Evolutionary conservation across 2,888 invertebrate species (phyloP).

Genomic region (Lasioglossum lativentre): DNA sequence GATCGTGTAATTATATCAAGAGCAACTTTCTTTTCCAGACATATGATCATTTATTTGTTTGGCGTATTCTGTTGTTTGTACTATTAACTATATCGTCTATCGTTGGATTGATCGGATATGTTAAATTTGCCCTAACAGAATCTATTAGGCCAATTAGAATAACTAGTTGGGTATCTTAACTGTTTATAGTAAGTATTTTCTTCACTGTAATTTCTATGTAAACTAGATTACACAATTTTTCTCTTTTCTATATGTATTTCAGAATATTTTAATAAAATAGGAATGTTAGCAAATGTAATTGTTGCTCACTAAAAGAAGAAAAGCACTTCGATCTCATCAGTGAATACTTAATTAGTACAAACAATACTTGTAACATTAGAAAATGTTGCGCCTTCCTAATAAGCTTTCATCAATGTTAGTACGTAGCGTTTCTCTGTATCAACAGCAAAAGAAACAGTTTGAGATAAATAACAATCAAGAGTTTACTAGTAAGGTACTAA

Average conservation of each 20-base stretch:
- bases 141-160: slow-evolving; percentile 84
- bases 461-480: slow-evolving; percentile 91
- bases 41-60: slow-evolving; percentile 86
- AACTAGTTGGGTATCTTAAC: slow-evolving; percentile 83
- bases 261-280: slow-evolving; percentile 14
- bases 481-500: slow-evolving; percentile 93
- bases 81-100: slow-evolving; percentile 4
- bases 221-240: not conserved
- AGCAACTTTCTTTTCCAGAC: slow-evolving; percentile 83
- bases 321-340: not conserved
- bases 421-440: slow-evolving; percentile 76
- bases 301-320: not conserved
- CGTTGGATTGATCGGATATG: slow-evolving; percentile 79
- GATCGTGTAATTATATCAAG: not conserved
- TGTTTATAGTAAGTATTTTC: slow-evolving; percentile 46
- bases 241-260: slow-evolving; percentile 24
- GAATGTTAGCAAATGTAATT: not conserved
- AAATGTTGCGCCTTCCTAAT: slow-evolving; percentile 79
- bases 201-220: slow-evolving; percentile 19
- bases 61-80: slow-evolving; percentile 85
- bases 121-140: slow-evolving; percentile 85
- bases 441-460: slow-evolving; percentile 78
- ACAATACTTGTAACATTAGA: slow-evolving; percentile 58
- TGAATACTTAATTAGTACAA: not conserved
- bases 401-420: slow-evolving; percentile 67